These are phyloP conservation scores for Caenorhabditis uteleia DNA, from an alignment of 2,888 invertebrate species.

Conservation along the genomic window DNA sequence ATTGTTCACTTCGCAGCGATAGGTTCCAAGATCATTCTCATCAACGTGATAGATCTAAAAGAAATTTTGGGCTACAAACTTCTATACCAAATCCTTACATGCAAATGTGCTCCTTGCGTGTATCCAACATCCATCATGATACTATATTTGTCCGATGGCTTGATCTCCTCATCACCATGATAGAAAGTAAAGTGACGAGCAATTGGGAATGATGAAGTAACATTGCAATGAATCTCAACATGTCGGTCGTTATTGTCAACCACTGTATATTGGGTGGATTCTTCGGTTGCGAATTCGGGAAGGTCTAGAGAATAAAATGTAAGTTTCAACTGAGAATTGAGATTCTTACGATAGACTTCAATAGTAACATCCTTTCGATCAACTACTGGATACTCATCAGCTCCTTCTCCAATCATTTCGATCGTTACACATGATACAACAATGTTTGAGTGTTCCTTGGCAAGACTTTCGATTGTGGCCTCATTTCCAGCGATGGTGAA, in stretches of 20 bases:
- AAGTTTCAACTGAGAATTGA: background rate
- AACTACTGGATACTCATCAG: slow-evolving; percentile 39
- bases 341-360: slow-evolving; percentile 56
- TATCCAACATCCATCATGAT: slow-evolving; percentile 43
- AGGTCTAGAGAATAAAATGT: slow-evolving; percentile 31
- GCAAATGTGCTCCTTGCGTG: slow-evolving; percentile 47
- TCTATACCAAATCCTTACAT: slow-evolving; percentile 18
- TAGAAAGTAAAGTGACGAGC: slow-evolving; percentile 57
- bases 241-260: slow-evolving; percentile 33
- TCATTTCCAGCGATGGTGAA: slow-evolving; percentile 55
- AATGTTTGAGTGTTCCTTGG: slow-evolving; percentile 49
- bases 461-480: slow-evolving; percentile 53
- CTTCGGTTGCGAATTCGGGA: slow-evolving; percentile 52
- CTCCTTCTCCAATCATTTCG: slow-evolving; percentile 31
- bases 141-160: slow-evolving; percentile 46
- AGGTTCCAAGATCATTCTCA: slow-evolving; percentile 58
- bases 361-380: slow-evolving; percentile 52
- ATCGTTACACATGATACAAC: slow-evolving; percentile 43
- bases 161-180: slow-evolving; percentile 44
- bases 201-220: slow-evolving; percentile 57
- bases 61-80: slow-evolving; percentile 1
- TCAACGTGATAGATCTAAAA: slow-evolving; percentile 56
- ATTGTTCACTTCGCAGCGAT: slow-evolving; percentile 64
- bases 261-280: slow-evolving; percentile 54
- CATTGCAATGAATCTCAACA: slow-evolving; percentile 52